Conservation (phyloP, 2,888 invertebrate species). For the Cataglyphis cursor region DNA sequence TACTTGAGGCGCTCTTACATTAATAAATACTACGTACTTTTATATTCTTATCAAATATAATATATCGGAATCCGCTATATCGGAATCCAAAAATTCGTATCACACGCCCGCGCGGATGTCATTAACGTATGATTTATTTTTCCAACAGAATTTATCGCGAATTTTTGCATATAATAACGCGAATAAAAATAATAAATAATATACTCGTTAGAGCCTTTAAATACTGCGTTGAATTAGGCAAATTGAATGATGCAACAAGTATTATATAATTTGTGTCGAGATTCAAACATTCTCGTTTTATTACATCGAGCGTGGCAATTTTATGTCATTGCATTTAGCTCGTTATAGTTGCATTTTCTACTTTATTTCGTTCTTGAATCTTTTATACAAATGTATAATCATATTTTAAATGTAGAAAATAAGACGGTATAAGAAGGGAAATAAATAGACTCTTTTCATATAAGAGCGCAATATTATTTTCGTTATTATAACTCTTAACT, state of each 20-base stretch:
- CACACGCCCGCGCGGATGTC: too few relatives aligned
- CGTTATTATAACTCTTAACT: not conserved
- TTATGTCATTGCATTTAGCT: slow-evolving; percentile 38
- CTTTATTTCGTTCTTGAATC: slow-evolving; percentile 12
- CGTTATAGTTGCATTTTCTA: slow-evolving; percentile 32
- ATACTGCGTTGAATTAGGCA: slow-evolving; percentile 23
- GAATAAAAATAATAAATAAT: slow-evolving; percentile 12
- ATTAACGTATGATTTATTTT: not conserved
- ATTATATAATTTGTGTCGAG: slow-evolving; percentile 17
- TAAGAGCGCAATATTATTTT: not conserved
- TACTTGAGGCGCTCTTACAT: not conserved
- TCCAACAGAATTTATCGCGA: not conserved
- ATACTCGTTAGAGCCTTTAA: slow-evolving; percentile 19
- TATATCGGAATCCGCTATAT: too few relatives aligned
- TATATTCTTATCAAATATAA: not conserved
- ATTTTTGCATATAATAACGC: not conserved
- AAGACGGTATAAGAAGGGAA: not conserved
- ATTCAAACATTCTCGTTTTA: slow-evolving; percentile 27
- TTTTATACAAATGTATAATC: not conserved
- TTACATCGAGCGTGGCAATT: slow-evolving; percentile 25
- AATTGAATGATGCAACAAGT: slow-evolving; percentile 36
- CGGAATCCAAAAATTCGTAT: not conserved
- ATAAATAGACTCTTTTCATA: not conserved
- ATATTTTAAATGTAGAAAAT: slow-evolving; percentile 21
- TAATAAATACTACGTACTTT: not conserved